These are phyloP conservation scores for Nymphalis polychloros DNA, from an alignment of 2,888 invertebrate species.

Conservation along the genomic window DNA sequence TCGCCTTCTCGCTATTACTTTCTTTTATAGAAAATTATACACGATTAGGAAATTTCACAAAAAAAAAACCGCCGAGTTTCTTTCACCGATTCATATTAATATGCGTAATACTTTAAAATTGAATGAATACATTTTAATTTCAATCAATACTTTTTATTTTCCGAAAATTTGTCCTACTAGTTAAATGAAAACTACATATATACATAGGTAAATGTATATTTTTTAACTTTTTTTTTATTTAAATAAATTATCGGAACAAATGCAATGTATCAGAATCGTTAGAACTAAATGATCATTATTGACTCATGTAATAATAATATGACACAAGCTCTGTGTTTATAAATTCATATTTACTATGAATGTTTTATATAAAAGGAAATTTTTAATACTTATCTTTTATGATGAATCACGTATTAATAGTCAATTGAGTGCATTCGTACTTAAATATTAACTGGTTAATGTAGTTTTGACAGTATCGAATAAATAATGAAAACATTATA, in stretches of 20 bases:
- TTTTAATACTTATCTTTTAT: slow-evolving; percentile 26
- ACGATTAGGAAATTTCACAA: no score
- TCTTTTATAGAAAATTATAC: no score
- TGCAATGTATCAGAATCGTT: background rate
- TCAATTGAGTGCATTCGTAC: slow-evolving; percentile 12
- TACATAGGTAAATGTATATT: no score
- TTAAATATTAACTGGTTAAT: background rate
- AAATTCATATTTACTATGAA: slow-evolving; percentile 21
- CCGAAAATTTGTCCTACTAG: no score
- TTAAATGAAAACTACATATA: no score
- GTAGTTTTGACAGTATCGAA: background rate
- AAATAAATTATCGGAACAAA: background rate
- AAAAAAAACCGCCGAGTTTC: no score
- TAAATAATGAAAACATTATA: background rate
- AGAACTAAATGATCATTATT: slow-evolving; percentile 9
- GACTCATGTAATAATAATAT: slow-evolving; percentile 28
- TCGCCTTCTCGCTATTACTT: no score
- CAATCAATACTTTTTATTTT: no score
- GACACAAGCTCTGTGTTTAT: slow-evolving; percentile 22
- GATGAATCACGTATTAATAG: slow-evolving; percentile 22
- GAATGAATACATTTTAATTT: no score
- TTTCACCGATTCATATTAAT: no score
- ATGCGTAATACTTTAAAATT: no score
- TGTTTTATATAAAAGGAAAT: slow-evolving; percentile 29
- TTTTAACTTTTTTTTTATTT: no score